These are phyloP conservation scores for Glaucopsyche alexis DNA, from an alignment of 2,888 invertebrate genomes.

Conservation along the genomic window DNA sequence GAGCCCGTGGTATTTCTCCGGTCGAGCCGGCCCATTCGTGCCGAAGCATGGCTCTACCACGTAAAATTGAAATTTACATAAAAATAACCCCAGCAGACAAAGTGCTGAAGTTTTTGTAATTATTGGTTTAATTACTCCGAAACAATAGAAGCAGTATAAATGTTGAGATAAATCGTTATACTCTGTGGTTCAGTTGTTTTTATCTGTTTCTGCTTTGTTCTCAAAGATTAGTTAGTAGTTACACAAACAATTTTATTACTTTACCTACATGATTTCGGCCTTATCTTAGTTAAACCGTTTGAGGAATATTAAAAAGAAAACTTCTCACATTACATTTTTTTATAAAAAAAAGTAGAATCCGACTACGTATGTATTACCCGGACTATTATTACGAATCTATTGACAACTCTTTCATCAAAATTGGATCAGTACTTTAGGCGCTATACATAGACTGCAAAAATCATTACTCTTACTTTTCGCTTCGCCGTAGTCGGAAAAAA, in stretches of 20 bases:
- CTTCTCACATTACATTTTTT: too few species aligned
- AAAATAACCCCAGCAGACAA: conserved; percentile 26
- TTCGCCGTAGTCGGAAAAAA: too few species aligned
- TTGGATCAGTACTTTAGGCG: too few species aligned
- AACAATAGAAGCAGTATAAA: conserved; percentile 30
- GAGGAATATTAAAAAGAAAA: background rate
- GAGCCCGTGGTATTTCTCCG: too few species aligned
- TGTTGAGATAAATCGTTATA: conserved; percentile 31
- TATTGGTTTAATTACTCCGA: conserved; percentile 32
- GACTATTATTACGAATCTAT: too few species aligned
- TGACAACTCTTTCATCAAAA: too few species aligned
- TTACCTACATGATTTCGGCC: conserved; percentile 10
- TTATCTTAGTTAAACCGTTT: background rate
- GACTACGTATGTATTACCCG: too few species aligned
- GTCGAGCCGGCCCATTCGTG: too few species aligned
- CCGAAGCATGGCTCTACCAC: too few species aligned
- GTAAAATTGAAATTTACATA: conserved; percentile 14
- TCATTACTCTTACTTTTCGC: too few species aligned
- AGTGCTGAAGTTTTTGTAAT: conserved; percentile 30
- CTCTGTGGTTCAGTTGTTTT: conserved; percentile 31
- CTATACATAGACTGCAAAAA: too few species aligned
- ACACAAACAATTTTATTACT: conserved; percentile 28
- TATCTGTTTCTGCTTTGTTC: conserved; percentile 29
- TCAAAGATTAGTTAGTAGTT: conserved; percentile 26
- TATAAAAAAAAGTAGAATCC: too few species aligned